Conservation (phyloP, 2,113 vertebrate species). For the Corythoichthys haematopterus region DNA sequence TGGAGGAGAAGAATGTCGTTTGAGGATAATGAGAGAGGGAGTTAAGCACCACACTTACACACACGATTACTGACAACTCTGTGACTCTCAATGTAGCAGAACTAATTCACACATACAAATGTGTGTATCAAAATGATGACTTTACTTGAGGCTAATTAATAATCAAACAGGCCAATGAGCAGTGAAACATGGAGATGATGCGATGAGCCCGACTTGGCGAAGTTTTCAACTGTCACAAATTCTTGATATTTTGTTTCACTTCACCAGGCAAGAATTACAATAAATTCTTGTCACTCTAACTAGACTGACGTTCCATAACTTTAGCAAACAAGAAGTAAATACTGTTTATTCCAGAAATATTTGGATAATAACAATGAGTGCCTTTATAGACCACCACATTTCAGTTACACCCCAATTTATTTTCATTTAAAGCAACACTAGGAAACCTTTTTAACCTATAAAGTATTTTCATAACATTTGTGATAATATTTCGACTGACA, state of each 20-base stretch:
- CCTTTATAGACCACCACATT: background rate
- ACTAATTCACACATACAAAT: conserved; percentile 63
- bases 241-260: conserved; percentile 9
- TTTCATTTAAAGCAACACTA: too few species aligned
- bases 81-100: conserved; percentile 57
- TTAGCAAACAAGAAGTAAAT: background rate
- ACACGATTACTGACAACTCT: conserved; percentile 56
- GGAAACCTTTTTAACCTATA: too few species aligned
- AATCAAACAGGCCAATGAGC: conserved; percentile 59
- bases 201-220: conserved; percentile 1
- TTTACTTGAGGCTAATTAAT: conserved; percentile 59
- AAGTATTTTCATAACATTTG: too few species aligned
- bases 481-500: too few species aligned
- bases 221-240: conserved; percentile 19
- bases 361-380: background rate
- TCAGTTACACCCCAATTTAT: background rate
- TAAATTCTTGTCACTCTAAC: conserved; percentile 11
- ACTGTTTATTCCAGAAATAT: background rate
- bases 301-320: conserved; percentile 14
- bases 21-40: conserved; percentile 50
- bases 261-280: conserved; percentile 9
- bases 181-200: conserved; percentile 46
- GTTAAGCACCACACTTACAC: conserved; percentile 52
- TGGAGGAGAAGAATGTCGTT: conserved; percentile 50
- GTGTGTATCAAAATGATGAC: conserved; percentile 39